Percentiles rank a stretch among this genome's conserved stretches.
Evolutionary conservation across 30 jellyfish, hydroid and myxozoan genomes (phyloP).

Genomic region (Mastigias papua): DNA sequence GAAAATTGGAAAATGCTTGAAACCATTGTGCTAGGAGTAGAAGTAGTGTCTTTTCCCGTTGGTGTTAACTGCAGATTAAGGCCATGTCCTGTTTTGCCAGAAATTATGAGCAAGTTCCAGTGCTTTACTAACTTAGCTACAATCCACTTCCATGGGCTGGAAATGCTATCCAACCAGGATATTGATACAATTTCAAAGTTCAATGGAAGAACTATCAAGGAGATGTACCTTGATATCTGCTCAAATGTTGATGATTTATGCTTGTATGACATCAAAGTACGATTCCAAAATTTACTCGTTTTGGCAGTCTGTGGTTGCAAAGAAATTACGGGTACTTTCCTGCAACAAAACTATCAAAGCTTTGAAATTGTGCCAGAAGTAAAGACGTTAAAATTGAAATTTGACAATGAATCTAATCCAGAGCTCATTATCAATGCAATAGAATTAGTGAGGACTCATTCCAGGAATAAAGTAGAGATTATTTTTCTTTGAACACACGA

Average conservation of each 20-base stretch:
- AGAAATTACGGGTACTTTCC: neutral
- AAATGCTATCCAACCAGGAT: neutral
- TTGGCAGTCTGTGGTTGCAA: neutral
- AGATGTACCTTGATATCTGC: neutral
- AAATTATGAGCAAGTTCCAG: neutral
- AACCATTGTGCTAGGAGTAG: neutral
- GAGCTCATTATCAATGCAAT: neutral
- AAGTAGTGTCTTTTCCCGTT: neutral
- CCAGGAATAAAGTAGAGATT: neutral
- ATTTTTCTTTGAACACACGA: neutral
- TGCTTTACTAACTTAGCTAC: neutral
- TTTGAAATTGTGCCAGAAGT: neutral
- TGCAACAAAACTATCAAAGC: neutral
- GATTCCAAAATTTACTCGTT: neutral
- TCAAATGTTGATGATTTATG: conserved; percentile 10
- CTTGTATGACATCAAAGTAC: conserved; percentile 5
- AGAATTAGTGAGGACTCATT: neutral
- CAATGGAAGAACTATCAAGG: neutral
- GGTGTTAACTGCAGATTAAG: neutral
- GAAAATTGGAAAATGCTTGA: neutral
- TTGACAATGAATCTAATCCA: neutral
- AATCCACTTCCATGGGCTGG: neutral
- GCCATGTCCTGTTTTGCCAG: neutral
- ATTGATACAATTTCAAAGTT: neutral
- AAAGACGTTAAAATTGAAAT: neutral